Base-by-base conservation (phyloP, 1,140 invertebrate genomes). In the Trachymyrmex cornetzi region DNA sequence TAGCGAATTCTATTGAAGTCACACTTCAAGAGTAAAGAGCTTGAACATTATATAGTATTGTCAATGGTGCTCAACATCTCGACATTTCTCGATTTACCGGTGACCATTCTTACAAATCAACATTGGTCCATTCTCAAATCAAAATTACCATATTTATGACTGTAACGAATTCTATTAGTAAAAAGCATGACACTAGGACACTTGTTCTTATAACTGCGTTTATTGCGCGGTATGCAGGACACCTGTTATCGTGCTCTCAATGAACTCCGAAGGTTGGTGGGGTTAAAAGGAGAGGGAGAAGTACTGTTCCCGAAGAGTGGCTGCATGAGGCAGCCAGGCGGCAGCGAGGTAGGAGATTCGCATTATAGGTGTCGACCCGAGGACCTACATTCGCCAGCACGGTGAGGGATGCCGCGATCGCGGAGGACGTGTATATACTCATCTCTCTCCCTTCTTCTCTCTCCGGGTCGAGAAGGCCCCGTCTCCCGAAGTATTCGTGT, bases 341-440 rank as follows among this genome's bases (percentile, higher is more conserved):
- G 53, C 30, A n/a, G 77, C 79, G 55, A 92, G 89, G 93, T 92
- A 90, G 90, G 92, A 93, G 88, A 86, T 89, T 90, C 89, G 89
- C 77, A 93, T 93, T 94, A 93, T 92, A 94, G 92, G 92, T 93
- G 91, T 72, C 93, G 93, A 93, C 91, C 92, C 88, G 88, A 91
- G 93, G 93, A 94, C 94, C 94, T 94, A 94, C 94, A 94, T 94
- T 94, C 92, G 87, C 92, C 90, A 84, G 77, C 89, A 84, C 22
- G 34, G 50, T 55, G 64, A 85, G 72, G 67, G 81, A 87, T 84
- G 80, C 57, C 44, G 50, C 69, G 86, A 75, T 74, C 63, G 27
- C 50, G n/a, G 34, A 69, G 59, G 44, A 87, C 79, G 57, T 50
- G 48, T 61, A 34, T 63, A 27, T 61, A 38, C 24, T 50, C 66